Conservation (phyloP, 1,140 invertebrate species). For the Trichogramma pretiosum region DNA sequence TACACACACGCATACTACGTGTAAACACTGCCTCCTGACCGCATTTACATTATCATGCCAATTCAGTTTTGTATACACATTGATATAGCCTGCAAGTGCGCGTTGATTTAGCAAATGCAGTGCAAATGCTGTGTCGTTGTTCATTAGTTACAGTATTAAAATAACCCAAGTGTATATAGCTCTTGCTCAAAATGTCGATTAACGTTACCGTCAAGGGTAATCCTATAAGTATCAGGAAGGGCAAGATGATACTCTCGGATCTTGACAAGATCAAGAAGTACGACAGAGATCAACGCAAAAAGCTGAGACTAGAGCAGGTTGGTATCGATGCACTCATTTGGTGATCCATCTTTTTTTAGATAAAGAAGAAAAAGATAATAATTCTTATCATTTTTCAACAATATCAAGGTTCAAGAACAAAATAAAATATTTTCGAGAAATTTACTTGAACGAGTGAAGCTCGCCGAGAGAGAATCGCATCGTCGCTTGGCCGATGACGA, state of each 20-base stretch:
- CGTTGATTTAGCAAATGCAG: too few relatives aligned
- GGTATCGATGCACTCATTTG: conserved; percentile 13
- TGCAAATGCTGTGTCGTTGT: too few relatives aligned
- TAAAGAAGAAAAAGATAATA: too few relatives aligned
- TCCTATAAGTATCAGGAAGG: conserved; percentile 39
- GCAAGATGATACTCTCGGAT: conserved; percentile 43
- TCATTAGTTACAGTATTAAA: too few relatives aligned
- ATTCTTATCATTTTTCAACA: neutral
- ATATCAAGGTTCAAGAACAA: conserved; percentile 45
- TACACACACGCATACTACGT: too few relatives aligned
- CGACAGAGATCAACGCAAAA: conserved; percentile 45
- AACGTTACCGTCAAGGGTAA: conserved; percentile 47
- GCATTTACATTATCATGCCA: too few relatives aligned
- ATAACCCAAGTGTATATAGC: neutral
- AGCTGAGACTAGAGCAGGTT: conserved; percentile 48
- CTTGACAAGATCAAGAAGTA: conserved; percentile 40
- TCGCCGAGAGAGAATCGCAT: conserved; percentile 37
- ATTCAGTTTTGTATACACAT: too few relatives aligned
- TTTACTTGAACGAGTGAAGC: conserved; percentile 42
- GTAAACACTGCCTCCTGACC: too few relatives aligned
- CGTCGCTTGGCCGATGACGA: conserved; percentile 38
- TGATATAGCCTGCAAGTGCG: too few relatives aligned
- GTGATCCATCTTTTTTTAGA: too few relatives aligned
- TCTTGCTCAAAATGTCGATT: conserved; percentile 42
- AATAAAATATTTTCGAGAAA: conserved; percentile 46